Base-by-base conservation (phyloP, 2,113 vertebrate genomes). In the cattle (Bos taurus) region DNA sequence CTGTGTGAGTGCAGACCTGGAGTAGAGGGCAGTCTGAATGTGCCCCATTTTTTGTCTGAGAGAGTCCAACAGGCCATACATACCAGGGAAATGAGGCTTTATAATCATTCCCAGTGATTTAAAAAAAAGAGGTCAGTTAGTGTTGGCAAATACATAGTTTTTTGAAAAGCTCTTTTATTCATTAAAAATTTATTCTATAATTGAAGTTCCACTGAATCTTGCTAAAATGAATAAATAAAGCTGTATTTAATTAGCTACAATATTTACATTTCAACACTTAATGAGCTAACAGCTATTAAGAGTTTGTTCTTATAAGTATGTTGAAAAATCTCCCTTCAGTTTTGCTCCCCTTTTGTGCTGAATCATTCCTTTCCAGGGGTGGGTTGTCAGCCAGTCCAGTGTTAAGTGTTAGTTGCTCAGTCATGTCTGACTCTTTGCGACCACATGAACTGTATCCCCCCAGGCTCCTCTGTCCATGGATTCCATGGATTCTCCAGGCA, bases 241-340 rank as follows among this genome's bases (percentile, higher is more conserved):
- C 93, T 95, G 78, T 97, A 88, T 98, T 98, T 98, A 95, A 97
- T 97, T 94, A 97, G 89, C 89, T 94, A 33, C 94, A 94, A 56
- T 98, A 95, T 98, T 98, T 98, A 96, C 94, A 97, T 92, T 91
- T 96, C 94, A 36, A 74, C 78, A 94, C n/a, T 89, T 97, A 97
- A 97, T 97, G 96, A 95, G 93, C 83, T 81, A 91, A 97, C 60
- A 83, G 88, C 96, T 94, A 89, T 94, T 89, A 88, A 94, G 94
- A 93, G 88, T 97, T 92, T 87, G 85, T 97, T 96, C 95, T 97
- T 54, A 56, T 96, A 92, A 80, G 86, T 78, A 88, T 64, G 78
- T 56, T 36, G 83, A 71, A 56, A 56, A 86, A 33, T 96, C 60
- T 92, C 85, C 90, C 54, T 54, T 71, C 56, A 56, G 6, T 89